Conservation (phyloP, 2,113 vertebrate genomes). For the Gyps fulvus region DNA sequence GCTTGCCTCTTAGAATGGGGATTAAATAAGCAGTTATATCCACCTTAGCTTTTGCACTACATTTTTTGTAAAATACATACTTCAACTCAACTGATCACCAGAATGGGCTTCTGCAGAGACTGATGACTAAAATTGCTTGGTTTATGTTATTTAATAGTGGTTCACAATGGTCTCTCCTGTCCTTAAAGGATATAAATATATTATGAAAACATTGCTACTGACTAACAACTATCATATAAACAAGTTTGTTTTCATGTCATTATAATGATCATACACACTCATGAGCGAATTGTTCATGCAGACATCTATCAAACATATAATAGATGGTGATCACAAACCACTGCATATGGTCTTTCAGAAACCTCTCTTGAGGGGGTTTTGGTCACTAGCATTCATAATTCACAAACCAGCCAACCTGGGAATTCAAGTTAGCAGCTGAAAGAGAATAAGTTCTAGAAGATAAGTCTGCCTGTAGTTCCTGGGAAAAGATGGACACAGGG, state of each 20-base stretch:
- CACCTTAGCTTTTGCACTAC: neutral
- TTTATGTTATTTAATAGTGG: neutral
- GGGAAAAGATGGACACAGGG: neutral
- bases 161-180: neutral
- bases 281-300: neutral
- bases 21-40: neutral
- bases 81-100: neutral
- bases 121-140: neutral
- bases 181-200: neutral
- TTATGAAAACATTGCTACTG: neutral
- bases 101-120: neutral
- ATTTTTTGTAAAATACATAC: neutral
- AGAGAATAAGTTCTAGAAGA: neutral
- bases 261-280: neutral
- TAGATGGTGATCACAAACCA: neutral
- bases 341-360: neutral
- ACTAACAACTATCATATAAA: neutral
- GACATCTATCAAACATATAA: neutral
- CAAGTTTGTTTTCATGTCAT: neutral
- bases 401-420: neutral
- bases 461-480: neutral
- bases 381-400: neutral
- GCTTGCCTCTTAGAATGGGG: neutral
- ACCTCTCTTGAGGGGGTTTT: neutral
- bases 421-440: neutral